A percentile compares a stretch with the other conserved stretches of the same genome.
phyloP scores from a whole-genome alignment of 2,113 vertebrate genomes.

The Azemiops feae region DNA sequence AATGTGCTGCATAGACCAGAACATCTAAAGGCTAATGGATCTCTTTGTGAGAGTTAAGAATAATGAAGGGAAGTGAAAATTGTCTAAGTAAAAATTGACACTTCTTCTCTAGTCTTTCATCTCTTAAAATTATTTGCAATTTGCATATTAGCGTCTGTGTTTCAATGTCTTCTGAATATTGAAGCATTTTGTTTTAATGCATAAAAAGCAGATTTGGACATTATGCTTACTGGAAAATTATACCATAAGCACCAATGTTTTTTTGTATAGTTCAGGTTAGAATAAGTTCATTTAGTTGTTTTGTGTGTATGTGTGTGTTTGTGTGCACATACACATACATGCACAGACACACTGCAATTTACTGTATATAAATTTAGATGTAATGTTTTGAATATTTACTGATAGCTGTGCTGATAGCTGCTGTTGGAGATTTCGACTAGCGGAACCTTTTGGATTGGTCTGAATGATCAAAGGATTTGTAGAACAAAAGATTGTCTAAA shows the following conservation, averaged over 20 bases:
- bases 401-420: background rate
- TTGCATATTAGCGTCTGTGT: background rate
- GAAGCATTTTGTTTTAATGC: constrained; percentile 13
- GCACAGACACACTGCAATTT: background rate
- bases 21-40: background rate
- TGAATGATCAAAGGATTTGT: background rate
- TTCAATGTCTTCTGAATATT: constrained; percentile 2
- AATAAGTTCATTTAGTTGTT: background rate
- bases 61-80: constrained; percentile 2
- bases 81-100: constrained; percentile 2
- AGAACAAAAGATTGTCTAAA: background rate
- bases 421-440: background rate
- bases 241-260: background rate
- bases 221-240: background rate
- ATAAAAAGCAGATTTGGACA: background rate
- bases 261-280: background rate
- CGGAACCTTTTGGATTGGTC: background rate
- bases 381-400: background rate
- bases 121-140: constrained; percentile 1
- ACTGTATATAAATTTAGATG: background rate
- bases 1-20: background rate
- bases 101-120: background rate
- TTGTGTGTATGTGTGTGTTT: background rate
- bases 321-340: background rate
- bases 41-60: constrained; percentile 4